Evolutionary conservation across 1,140 invertebrate species (phyloP).

Genomic region (Conus betulinus): DNA sequence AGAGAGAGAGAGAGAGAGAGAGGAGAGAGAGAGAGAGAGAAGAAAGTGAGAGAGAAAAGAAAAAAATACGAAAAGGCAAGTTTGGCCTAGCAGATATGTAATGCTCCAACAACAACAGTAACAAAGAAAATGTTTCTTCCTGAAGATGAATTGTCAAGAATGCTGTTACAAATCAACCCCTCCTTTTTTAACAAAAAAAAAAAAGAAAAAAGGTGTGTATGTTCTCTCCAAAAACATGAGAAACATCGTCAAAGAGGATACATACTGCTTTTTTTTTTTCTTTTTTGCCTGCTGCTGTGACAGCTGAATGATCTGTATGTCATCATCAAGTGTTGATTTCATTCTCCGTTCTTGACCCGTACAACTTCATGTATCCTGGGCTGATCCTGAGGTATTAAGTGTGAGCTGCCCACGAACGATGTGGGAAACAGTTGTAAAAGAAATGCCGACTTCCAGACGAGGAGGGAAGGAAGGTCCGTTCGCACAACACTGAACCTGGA

Average conservation of each 20-base stretch:
- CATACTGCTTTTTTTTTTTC: neutral
- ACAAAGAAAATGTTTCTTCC: neutral
- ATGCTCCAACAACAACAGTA: slow-evolving; percentile 3
- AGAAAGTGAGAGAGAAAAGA: neutral
- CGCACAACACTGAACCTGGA: too few species aligned
- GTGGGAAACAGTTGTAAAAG: neutral
- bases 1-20: too few species aligned
- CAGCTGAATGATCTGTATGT: neutral
- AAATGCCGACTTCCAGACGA: too few species aligned
- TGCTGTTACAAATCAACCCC: neutral
- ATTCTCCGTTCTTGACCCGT: neutral
- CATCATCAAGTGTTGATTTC: neutral
- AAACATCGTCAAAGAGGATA: neutral
- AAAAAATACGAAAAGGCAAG: neutral
- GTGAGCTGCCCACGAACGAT: neutral
- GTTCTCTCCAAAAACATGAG: neutral
- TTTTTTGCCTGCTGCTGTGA: neutral
- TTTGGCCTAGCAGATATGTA: slow-evolving; percentile 6
- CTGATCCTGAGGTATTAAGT: neutral
- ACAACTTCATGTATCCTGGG: neutral
- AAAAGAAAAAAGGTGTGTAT: neutral
- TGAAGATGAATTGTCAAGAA: neutral
- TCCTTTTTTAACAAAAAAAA: too few species aligned
- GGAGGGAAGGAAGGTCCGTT: neutral
- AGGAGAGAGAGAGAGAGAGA: too few species aligned